Conservation (phyloP, 2,888 invertebrate species). For the Epinotia demarniana region DNA sequence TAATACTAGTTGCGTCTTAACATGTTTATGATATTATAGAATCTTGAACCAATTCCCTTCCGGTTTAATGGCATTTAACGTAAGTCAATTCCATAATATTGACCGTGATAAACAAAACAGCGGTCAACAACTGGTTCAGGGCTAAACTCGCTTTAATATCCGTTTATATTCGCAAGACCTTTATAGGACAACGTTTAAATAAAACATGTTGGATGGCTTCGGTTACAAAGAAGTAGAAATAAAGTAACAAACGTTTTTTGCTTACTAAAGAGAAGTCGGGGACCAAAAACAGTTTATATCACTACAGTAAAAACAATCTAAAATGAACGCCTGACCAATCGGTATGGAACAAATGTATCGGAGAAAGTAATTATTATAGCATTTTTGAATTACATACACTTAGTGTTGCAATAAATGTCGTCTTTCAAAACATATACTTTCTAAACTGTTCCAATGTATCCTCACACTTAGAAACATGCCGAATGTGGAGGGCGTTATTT, state of each 20-base stretch:
- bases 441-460: too few relatives aligned
- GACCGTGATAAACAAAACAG: slow-evolving; percentile 38
- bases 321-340: too few relatives aligned
- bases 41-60: slow-evolving; percentile 24
- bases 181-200: neutral
- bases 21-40: slow-evolving; percentile 12
- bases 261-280: neutral
- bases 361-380: too few relatives aligned
- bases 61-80: slow-evolving; percentile 33
- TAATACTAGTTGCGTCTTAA: neutral
- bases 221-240: neutral
- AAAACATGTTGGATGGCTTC: neutral
- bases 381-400: too few relatives aligned
- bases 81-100: slow-evolving; percentile 22
- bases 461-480: too few relatives aligned
- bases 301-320: too few relatives aligned
- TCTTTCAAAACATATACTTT: too few relatives aligned
- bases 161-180: neutral
- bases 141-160: slow-evolving; percentile 50
- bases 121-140: slow-evolving; percentile 50
- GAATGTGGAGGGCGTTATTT: too few relatives aligned
- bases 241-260: neutral
- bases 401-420: too few relatives aligned
- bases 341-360: too few relatives aligned
- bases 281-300: neutral